Evolutionary conservation across 2,888 invertebrate species (phyloP), one percentile per base, ranked within the genome.

Genomic region (Pristionchus maxplancki): DNA sequence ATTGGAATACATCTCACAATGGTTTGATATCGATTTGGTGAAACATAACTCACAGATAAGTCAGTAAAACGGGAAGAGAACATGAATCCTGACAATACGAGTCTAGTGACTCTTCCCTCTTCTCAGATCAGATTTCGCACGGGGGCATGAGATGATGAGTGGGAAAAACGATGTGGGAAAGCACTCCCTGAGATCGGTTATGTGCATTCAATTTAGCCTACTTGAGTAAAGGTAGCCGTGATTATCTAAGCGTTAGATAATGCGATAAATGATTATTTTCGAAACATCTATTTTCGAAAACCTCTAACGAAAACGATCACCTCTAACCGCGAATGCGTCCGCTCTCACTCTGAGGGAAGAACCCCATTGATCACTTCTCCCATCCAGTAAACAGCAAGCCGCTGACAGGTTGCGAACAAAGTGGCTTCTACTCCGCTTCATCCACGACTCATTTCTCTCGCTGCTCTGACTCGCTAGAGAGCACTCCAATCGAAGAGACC

Each of bases 121-220:
- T 34, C 64, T 11, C 64, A 64, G 64, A 64, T 64, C 64, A 11
- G 5, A 64, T 64, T 64, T 64, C 64, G 31, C 64, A 31, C 11
- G 31, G 64, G 64, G 64, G 64, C 64, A 64, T 31, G 31, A 11
- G 64, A 28, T 64, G 31, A 28, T 64, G 64, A 64, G 64, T 1
- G 64, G 64, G 31, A 64, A 64, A 64, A 64, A 64, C 64, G 64
- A 11, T 28, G 64, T 64, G 64, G 64, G 64, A 64, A 64, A 64
- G 28, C 64, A n/a, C 15, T 11, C 44, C 8, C 6, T 44, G 44
- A 44, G 44, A 44, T 44, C 11, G 44, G 11, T 44, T 9, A 44
- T 44, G 44, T 9, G 44, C n/a, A n/a, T n/a, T n/a, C n/a, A n/a
- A n/a, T n/a, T n/a, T n/a, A n/a, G n/a, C n/a, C n/a, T n/a, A n/a